A percentile compares a stretch with the other conserved stretches of the same genome.
Conservation (phyloP, 2,113 vertebrate genomes). For the Vulpes lagopus region DNA sequence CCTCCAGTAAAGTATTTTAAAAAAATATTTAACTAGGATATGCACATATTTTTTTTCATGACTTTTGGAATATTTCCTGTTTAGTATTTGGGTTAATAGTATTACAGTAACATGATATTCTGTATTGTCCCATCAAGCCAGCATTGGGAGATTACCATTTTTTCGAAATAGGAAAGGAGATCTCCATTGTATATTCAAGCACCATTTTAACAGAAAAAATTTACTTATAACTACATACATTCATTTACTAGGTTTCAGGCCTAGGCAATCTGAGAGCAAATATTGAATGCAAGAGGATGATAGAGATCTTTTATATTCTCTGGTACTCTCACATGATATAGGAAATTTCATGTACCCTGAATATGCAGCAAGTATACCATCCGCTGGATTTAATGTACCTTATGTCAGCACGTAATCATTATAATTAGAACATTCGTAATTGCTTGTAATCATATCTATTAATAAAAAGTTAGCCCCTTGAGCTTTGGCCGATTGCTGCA, state of each 20-base stretch:
- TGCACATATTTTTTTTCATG: not conserved
- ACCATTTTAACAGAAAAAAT: not conserved
- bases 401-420: not conserved
- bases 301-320: not conserved
- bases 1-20: conserved; percentile 91
- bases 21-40: not conserved
- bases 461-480: not conserved
- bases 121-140: not conserved
- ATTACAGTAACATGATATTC: not conserved
- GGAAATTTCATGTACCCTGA: not conserved
- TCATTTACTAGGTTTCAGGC: not conserved
- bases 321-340: not conserved
- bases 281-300: not conserved
- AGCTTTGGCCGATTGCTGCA: not conserved
- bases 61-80: not conserved
- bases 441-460: conserved; percentile 6
- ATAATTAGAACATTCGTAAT: conserved; percentile 49
- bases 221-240: not conserved
- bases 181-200: not conserved
- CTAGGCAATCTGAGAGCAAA: not conserved
- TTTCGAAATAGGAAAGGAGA: conserved; percentile 17
- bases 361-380: not conserved
- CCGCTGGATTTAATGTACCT: not conserved
- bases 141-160: not conserved
- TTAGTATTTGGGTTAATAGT: not conserved